A percentile compares a stretch with the other conserved stretches of the same genome.
phyloP scores from a whole-genome alignment of 2,113 vertebrate species.

The Hemiscyllium ocellatum region DNA sequence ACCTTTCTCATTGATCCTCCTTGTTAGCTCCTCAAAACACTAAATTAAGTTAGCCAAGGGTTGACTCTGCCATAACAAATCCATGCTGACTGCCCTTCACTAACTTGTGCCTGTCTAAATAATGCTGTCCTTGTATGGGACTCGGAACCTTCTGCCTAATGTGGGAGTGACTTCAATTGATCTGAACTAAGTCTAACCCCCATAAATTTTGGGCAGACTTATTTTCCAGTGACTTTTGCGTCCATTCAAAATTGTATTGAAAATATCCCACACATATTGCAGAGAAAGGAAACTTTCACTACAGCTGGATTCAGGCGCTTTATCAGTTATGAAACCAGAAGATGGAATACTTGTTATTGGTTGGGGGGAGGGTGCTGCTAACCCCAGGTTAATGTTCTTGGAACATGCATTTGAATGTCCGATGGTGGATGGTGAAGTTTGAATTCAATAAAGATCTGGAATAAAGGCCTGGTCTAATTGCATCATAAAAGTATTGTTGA shows the following conservation, averaged over 20 bases:
- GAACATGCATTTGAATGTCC: no score
- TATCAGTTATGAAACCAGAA: background rate
- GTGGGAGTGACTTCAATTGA: background rate
- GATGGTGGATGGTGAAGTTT: no score
- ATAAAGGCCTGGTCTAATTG: no score
- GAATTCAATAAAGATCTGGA: no score
- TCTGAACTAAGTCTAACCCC: background rate
- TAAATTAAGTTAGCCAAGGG: background rate
- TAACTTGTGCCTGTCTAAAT: background rate
- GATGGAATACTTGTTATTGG: no score
- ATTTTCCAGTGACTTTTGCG: no score
- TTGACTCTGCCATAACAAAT: background rate
- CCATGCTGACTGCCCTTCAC: background rate
- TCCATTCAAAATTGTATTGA: background rate
- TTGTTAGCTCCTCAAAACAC: background rate
- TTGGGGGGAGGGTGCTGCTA: no score
- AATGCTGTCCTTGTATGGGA: no score
- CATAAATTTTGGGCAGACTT: background rate
- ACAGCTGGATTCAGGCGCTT: background rate
- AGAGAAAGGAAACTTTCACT: background rate
- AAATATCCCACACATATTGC: background rate
- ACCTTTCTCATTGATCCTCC: background rate
- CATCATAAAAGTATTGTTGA: no score
- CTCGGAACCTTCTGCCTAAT: background rate
- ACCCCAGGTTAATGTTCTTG: no score